Evolutionary conservation across 2,888 invertebrate species (phyloP).

Genomic region (Perdita meconis): DNA sequence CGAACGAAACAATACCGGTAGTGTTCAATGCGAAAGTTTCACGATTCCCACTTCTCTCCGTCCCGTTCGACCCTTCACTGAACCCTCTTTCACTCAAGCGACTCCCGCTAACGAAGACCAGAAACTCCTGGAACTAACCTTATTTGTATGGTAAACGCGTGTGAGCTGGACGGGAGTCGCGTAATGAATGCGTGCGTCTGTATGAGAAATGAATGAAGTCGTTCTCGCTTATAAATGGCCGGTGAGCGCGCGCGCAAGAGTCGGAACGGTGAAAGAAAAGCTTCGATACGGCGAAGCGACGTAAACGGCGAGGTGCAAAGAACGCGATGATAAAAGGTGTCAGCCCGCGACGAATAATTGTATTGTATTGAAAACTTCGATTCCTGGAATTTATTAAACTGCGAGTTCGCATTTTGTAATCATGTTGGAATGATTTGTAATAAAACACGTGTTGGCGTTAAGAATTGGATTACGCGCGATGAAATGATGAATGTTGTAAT

Average conservation of each 20-base stretch:
- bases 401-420: too few species aligned
- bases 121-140: conserved; percentile 71
- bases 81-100: conserved; percentile 72
- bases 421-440: not conserved
- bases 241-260: not conserved
- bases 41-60: conserved; percentile 58
- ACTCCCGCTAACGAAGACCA: conserved; percentile 75
- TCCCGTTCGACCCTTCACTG: conserved; percentile 62
- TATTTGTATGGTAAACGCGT: conserved; percentile 65
- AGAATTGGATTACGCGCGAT: conserved; percentile 16
- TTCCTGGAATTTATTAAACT: too few species aligned
- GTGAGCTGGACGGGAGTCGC: conserved; percentile 44
- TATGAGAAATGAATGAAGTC: conserved; percentile 70
- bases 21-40: conserved; percentile 75
- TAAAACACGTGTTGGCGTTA: not conserved
- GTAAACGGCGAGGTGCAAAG: too few species aligned
- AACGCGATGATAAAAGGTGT: not conserved
- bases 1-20: conserved; percentile 73
- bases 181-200: conserved; percentile 53
- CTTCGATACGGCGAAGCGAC: not conserved
- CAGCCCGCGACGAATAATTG: conserved; percentile 11
- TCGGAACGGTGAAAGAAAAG: conserved; percentile 20
- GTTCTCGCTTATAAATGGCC: conserved; percentile 49
- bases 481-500: conserved; percentile 32
- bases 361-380: too few species aligned